Percentiles rank a stretch among this genome's conserved stretches.
phyloP scores from a whole-genome alignment of 1,140 invertebrate species.

The Camponotus vicinus region DNA sequence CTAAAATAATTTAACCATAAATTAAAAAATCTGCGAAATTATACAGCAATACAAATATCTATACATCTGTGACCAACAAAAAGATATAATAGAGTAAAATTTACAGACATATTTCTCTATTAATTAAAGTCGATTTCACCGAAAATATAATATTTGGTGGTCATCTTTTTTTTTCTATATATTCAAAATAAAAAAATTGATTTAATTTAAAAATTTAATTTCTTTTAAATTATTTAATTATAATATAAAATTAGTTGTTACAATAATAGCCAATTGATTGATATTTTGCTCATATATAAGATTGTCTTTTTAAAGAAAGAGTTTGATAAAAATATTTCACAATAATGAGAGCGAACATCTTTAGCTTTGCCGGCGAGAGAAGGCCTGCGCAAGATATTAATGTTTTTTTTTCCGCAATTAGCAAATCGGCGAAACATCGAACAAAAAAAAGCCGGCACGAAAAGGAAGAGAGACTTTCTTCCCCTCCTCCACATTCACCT shows the following conservation, averaged over 20 bases:
- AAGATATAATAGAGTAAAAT: not conserved
- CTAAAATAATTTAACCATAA: not conserved
- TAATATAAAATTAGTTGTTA: not conserved
- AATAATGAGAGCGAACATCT: not conserved
- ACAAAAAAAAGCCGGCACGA: constrained; percentile 37
- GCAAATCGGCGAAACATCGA: constrained; percentile 56
- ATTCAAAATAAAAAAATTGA: too few relatives aligned
- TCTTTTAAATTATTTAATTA: too few relatives aligned
- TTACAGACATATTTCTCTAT: not conserved
- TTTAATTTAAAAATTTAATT: too few relatives aligned
- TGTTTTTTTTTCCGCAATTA: constrained; percentile 47
- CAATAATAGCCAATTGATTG: not conserved
- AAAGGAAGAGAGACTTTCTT: constrained; percentile 61
- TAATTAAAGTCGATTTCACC: not conserved
- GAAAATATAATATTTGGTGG: not conserved
- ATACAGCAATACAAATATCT: not conserved
- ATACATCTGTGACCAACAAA: not conserved
- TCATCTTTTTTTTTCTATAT: too few relatives aligned
- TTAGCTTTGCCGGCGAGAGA: not conserved
- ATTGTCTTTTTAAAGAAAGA: not conserved
- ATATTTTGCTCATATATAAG: not conserved
- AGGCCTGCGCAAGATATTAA: not conserved
- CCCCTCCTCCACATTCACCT: constrained; percentile 69
- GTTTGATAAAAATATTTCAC: not conserved
- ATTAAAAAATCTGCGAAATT: not conserved